Evolutionary conservation across 2,888 invertebrate species (phyloP).

Genomic region (Euzophera pinguis): DNA sequence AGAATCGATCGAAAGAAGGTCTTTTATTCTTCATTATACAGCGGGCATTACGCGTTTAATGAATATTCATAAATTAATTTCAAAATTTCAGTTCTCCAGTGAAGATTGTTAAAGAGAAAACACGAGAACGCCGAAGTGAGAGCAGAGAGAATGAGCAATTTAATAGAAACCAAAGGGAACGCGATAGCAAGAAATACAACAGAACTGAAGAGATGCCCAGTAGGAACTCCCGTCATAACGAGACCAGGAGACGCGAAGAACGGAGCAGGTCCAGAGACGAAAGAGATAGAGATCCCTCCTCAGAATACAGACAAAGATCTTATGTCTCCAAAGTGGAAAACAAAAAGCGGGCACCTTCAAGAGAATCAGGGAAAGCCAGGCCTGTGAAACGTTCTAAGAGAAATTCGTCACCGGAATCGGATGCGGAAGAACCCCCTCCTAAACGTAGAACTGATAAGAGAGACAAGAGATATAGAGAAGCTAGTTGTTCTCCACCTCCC

Average conservation of each 20-base stretch:
- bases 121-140: conserved; percentile 52
- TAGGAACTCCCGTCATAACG: conserved; percentile 35
- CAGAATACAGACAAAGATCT: conserved; percentile 50
- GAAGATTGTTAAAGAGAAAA: conserved; percentile 53
- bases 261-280: conserved; percentile 41
- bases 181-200: conserved; percentile 64
- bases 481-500: conserved; percentile 52
- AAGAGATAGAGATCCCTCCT: conserved; percentile 39
- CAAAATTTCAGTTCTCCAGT: conserved; percentile 59
- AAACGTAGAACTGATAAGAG: conserved; percentile 40
- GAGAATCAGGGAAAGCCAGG: conserved; percentile 40
- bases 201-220: conserved; percentile 43
- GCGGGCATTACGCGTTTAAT: too few species aligned
- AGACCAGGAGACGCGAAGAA: conserved; percentile 46
- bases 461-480: conserved; percentile 42
- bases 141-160: conserved; percentile 49
- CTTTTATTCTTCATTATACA: not conserved
- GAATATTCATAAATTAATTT: not conserved
- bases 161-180: conserved; percentile 65
- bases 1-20: too few species aligned
- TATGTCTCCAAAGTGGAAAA: conserved; percentile 59
- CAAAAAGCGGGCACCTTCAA: conserved; percentile 44
- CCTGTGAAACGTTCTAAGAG: conserved; percentile 42
- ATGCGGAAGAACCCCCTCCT: conserved; percentile 36
- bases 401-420: conserved; percentile 46